phyloP scores from a whole-genome alignment of 1,140 invertebrate genomes.

The Calephelis nemesis region DNA sequence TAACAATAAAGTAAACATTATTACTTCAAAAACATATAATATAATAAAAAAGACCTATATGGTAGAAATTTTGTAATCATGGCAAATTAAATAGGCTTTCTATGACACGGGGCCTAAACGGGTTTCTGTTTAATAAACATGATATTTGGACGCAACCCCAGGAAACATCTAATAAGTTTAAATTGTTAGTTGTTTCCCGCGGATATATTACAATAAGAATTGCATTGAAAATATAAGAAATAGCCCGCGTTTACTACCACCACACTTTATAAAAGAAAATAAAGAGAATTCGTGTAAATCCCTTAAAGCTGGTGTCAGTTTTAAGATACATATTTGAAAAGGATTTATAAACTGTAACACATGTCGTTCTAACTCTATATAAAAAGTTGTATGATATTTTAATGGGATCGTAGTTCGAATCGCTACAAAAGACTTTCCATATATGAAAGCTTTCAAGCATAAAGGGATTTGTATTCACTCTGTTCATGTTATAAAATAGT shows the following conservation, averaged over 20 bases:
- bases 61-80: too few species aligned
- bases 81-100: too few species aligned
- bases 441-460: neutral
- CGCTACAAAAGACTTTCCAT: neutral
- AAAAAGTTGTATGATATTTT: slow-evolving; percentile 9
- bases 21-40: too few species aligned
- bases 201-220: too few species aligned
- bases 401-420: neutral
- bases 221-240: neutral
- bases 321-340: slow-evolving; percentile 13
- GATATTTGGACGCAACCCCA: too few species aligned
- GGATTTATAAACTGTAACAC: slow-evolving; percentile 9
- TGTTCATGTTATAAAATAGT: neutral
- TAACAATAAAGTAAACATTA: too few species aligned
- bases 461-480: neutral
- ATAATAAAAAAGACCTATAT: too few species aligned
- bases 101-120: too few species aligned
- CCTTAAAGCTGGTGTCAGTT: slow-evolving; percentile 4
- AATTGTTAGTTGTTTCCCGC: too few species aligned
- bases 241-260: neutral
- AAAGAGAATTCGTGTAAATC: slow-evolving; percentile 1
- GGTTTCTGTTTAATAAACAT: too few species aligned
- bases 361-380: neutral
- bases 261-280: neutral
- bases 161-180: too few species aligned